A percentile compares a stretch with the other conserved stretches of the same genome.
Evolutionary conservation across 2,888 invertebrate species (phyloP).

Genomic region (Sesia bembeciformis): DNA sequence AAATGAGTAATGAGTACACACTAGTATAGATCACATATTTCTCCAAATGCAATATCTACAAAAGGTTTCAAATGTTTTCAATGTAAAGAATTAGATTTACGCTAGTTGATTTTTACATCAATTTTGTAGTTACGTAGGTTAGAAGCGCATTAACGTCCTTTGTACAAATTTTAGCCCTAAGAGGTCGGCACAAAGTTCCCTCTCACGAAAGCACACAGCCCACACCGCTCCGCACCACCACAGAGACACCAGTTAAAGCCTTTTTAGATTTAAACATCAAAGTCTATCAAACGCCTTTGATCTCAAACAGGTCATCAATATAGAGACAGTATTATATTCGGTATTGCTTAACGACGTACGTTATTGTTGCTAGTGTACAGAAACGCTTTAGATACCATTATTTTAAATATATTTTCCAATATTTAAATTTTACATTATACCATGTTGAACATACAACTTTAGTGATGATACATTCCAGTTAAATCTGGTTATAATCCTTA

Average conservation of each 20-base stretch:
- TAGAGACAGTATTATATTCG: constrained; percentile 13
- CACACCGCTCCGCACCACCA: constrained; percentile 34
- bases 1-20: no score
- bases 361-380: neutral
- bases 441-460: no score
- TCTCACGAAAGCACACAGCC: constrained; percentile 32
- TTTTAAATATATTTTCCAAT: no score
- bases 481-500: no score
- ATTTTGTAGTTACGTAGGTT: no score
- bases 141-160: constrained; percentile 20
- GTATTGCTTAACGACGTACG: neutral
- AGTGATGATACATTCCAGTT: no score
- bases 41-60: no score
- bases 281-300: constrained; percentile 55
- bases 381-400: neutral
- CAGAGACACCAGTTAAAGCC: constrained; percentile 54
- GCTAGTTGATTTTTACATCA: no score
- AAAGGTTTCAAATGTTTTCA: no score
- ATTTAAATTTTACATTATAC: no score
- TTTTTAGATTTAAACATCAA: constrained; percentile 62
- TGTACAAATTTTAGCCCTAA: constrained; percentile 32
- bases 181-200: constrained; percentile 32
- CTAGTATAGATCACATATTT: no score
- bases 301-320: constrained; percentile 57
- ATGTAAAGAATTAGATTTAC: no score